Percentiles rank a stretch among this genome's conserved stretches.
Evolutionary conservation across 2,888 invertebrate species (phyloP).

Genomic region (Megamerina dolium): DNA sequence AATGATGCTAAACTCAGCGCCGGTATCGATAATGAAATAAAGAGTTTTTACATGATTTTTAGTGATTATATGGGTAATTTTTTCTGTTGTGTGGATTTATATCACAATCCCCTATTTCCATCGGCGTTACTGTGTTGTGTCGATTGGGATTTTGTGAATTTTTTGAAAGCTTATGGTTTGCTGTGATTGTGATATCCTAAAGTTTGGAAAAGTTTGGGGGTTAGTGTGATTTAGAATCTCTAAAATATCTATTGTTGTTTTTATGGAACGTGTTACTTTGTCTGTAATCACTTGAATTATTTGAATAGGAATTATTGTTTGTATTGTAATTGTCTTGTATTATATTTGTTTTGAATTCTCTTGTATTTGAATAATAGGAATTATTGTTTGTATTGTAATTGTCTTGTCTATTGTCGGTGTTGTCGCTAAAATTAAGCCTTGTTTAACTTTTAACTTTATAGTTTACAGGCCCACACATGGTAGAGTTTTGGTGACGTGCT

Average conservation of each 20-base stretch:
- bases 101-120: neutral
- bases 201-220: too few species aligned
- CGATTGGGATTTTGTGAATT: too few species aligned
- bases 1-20: too few species aligned
- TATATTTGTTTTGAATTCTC: neutral
- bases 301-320: neutral
- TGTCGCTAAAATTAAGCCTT: neutral
- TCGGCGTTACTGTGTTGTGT: neutral
- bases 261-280: neutral
- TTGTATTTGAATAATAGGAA: neutral
- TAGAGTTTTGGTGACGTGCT: conserved; percentile 8
- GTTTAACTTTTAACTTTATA: neutral
- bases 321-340: neutral
- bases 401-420: neutral
- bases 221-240: too few species aligned
- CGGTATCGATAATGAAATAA: too few species aligned
- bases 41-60: too few species aligned
- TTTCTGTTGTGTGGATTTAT: too few species aligned
- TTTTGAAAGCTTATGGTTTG: too few species aligned
- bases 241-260: neutral
- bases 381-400: neutral
- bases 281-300: neutral
- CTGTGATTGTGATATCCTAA: too few species aligned
- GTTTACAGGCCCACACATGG: conserved; percentile 2
- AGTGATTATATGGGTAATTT: too few species aligned